Percentiles rank a stretch among this genome's conserved stretches.
Evolutionary conservation across 2,888 invertebrate genomes (phyloP).

Genomic region (Cecidostiba fungosa): DNA sequence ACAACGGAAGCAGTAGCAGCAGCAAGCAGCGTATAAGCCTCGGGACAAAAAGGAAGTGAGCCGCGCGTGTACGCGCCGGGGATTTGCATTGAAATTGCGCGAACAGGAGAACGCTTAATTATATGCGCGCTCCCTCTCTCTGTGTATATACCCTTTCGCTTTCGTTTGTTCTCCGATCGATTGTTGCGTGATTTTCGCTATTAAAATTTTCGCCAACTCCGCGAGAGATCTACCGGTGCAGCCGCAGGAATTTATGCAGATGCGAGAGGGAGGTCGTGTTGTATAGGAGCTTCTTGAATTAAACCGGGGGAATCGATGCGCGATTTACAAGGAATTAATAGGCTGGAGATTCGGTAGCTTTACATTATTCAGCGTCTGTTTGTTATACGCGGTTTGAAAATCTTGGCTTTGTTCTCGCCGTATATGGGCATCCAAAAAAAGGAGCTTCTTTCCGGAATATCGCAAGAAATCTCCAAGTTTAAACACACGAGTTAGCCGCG

Average conservation of each 20-base stretch:
- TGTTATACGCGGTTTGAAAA: no score
- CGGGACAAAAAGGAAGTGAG: conserved; percentile 6
- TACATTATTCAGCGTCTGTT: no score
- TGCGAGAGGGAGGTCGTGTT: not conserved
- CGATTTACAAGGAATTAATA: conserved; percentile 13
- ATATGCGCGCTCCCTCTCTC: not conserved
- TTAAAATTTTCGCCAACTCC: not conserved
- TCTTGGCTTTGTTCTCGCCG: no score
- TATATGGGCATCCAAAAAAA: no score
- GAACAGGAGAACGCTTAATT: conserved; percentile 20
- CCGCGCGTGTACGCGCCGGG: not conserved
- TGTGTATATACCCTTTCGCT: not conserved
- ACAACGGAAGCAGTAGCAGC: not conserved
- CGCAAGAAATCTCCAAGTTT: not conserved
- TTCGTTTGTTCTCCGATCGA: conserved; percentile 19
- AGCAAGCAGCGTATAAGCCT: not conserved
- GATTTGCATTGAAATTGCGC: conserved; percentile 41
- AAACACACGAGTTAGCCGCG: not conserved
- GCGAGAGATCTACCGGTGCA: not conserved
- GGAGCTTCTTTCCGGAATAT: not conserved
- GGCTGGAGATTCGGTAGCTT: not conserved
- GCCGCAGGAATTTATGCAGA: conserved; percentile 15
- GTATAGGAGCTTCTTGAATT: not conserved
- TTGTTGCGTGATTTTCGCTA: conserved; percentile 15
- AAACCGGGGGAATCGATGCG: not conserved